Conservation (phyloP, 2,113 vertebrate species). For the Ardeotis arabs region DNA sequence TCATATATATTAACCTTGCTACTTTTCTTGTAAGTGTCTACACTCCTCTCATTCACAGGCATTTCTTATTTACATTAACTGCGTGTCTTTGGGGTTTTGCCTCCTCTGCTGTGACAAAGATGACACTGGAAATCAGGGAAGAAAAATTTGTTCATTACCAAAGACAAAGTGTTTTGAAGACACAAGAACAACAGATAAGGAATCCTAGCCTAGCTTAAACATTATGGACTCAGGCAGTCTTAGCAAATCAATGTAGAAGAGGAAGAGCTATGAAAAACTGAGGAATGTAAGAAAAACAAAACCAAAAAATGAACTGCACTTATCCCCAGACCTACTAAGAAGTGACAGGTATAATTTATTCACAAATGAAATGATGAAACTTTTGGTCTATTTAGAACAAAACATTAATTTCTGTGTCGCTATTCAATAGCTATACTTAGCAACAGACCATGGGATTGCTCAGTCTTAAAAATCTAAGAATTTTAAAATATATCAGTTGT, state of each 20-base stretch:
- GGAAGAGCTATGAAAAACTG: neutral
- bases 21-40: neutral
- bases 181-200: neutral
- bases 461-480: neutral
- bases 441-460: neutral
- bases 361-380: neutral
- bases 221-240: neutral
- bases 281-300: neutral
- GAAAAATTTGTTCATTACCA: neutral
- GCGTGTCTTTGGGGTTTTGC: neutral
- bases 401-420: neutral
- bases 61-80: neutral
- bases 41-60: neutral
- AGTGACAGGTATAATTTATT: constrained; percentile 11
- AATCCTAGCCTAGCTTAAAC: neutral
- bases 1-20: neutral
- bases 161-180: neutral
- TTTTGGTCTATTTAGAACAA: neutral
- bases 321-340: neutral
- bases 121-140: neutral
- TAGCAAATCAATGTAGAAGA: neutral
- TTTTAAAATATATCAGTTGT: neutral
- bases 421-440: neutral
- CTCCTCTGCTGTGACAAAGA: neutral
- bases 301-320: neutral